Conservation (phyloP, 2,113 vertebrate species). For the Hemibagrus wyckioides region DNA sequence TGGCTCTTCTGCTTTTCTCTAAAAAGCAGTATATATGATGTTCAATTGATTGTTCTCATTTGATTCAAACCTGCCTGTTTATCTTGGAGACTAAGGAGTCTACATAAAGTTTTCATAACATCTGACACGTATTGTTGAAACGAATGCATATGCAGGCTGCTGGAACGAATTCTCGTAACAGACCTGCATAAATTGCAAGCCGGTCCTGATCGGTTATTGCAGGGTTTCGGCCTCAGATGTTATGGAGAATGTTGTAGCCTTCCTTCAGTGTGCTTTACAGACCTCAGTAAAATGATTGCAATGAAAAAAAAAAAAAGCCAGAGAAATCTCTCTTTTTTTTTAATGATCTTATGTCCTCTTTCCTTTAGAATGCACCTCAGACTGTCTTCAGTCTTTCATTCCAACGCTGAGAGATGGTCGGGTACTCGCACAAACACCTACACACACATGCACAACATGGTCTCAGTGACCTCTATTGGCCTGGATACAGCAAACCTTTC, state of each 20-base stretch:
- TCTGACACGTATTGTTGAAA: slow-evolving; percentile 2
- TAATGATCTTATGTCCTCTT: slow-evolving; percentile 56
- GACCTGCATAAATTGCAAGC: neutral
- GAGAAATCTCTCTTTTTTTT: slow-evolving; percentile 43
- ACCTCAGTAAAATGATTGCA: slow-evolving; percentile 39
- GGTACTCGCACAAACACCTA: slow-evolving; percentile 53
- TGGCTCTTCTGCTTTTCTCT: neutral
- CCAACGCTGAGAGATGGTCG: slow-evolving; percentile 58
- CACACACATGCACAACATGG: slow-evolving; percentile 34
- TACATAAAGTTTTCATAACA: slow-evolving; percentile 30
- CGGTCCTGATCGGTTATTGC: neutral
- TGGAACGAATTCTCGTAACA: neutral
- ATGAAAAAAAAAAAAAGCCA: slow-evolving; percentile 46
- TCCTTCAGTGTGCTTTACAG: slow-evolving; percentile 22
- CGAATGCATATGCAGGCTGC: neutral
- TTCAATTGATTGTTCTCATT: neutral
- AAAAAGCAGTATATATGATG: neutral
- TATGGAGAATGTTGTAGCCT: slow-evolving; percentile 43
- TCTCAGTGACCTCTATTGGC: slow-evolving; percentile 20
- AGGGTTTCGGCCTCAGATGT: slow-evolving; percentile 11
- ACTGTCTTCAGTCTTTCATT: slow-evolving; percentile 60
- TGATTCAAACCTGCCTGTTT: slow-evolving; percentile 12
- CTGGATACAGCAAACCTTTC: slow-evolving; percentile 35
- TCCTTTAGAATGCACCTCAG: slow-evolving; percentile 57
- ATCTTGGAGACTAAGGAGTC: slow-evolving; percentile 21